Base-by-base conservation (phyloP, 2,888 invertebrate species). In the Terebella lapidaria region DNA sequence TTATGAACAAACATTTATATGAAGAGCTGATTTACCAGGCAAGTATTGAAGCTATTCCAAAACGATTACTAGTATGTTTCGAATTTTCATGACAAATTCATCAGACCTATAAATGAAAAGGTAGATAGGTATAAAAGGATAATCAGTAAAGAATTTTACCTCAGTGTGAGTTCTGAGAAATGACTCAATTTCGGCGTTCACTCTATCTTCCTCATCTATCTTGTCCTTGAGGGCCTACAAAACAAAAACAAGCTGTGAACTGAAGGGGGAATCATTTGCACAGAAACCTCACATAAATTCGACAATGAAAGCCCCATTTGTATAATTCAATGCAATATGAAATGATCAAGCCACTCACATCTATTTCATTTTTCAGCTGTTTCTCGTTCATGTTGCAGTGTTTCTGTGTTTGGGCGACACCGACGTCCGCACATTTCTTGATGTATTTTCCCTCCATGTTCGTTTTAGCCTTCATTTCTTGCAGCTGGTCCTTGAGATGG, bases 391-490 rank as follows among this genome's bases (percentile, higher is more conserved):
- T 51, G 5, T 22, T 56, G 42, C 67, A 68, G 4, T 70, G 67
- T 65, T 79, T 80, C 71, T 78, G 76, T 24, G 78, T 76, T 66
- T 80, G 79, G 1, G 77, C 73, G 22, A 80, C 76, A 25, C 72
- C 67, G 10, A 80, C 79, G 56, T 80, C 78, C 1, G 77, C 74
- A 67, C 74, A 75, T 61, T 80, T 80, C 67, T 77, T 77, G 45
- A 80, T 76, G 67, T 81, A 81, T 61, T 79, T 81, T 2, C 59
- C 59, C 65, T 81, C 81, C 79, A 80, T 80, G 63, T 72, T 76
- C 1, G 78, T 79, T 61, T 81, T 81, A 0, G 79, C 78, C 59
- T 78, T 79, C 71, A 74, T 74, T 60, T 80, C 80, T 66, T 60
- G 79, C 1, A 80, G 71, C 68, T 79, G 78, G 59, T 79, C 81